Evolutionary conservation across 2,113 vertebrate species (phyloP).

Genomic region (Thalassarche chlororhynchos): DNA sequence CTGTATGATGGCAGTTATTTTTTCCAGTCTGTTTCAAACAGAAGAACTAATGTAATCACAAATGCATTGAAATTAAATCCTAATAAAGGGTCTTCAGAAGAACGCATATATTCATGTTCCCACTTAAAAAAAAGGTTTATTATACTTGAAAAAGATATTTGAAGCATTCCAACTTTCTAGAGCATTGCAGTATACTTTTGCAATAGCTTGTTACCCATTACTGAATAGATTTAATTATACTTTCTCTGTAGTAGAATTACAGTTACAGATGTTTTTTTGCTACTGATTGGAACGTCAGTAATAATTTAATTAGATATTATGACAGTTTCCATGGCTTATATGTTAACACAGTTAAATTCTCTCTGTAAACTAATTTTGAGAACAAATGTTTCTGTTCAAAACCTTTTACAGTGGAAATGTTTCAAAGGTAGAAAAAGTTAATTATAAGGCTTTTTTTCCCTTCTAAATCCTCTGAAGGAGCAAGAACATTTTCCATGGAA

Average conservation of each 20-base stretch:
- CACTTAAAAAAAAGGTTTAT: constrained; percentile 46
- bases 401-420: constrained; percentile 61
- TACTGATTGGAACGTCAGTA: constrained; percentile 64
- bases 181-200: constrained; percentile 26
- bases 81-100: constrained; percentile 46
- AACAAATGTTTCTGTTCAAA: constrained; percentile 66
- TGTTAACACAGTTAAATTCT: constrained; percentile 60
- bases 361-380: constrained; percentile 68
- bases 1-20: not conserved
- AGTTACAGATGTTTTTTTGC: constrained; percentile 68
- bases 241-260: constrained; percentile 56
- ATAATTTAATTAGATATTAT: constrained; percentile 61
- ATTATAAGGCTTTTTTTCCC: constrained; percentile 26
- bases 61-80: constrained; percentile 52
- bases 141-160: constrained; percentile 46
- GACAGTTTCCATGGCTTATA: constrained; percentile 64
- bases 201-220: constrained; percentile 56
- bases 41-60: constrained; percentile 33
- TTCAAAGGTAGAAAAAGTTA: constrained; percentile 68
- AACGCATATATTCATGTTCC: constrained; percentile 41
- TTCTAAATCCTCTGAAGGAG: constrained; percentile 47
- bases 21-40: constrained; percentile 27
- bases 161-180: constrained; percentile 43
- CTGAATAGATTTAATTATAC: constrained; percentile 45
- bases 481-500: constrained; percentile 67